Percentiles rank a stretch among this genome's conserved stretches.
Conservation (phyloP, 2,888 invertebrate species). For the Carcina quercana region DNA sequence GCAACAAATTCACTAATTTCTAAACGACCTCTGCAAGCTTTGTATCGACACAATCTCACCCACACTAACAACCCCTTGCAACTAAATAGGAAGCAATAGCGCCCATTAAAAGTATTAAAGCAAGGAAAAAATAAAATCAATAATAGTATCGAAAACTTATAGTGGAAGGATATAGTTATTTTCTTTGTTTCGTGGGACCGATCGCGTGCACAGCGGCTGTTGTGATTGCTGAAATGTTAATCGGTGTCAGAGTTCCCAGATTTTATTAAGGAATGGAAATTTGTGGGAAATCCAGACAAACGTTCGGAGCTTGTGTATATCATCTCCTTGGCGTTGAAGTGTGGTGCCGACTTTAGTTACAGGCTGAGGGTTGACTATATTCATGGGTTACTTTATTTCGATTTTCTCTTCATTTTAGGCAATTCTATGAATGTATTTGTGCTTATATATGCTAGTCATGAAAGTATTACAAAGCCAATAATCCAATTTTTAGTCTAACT, state of each 20-base stretch:
- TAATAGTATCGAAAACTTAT: constrained; percentile 44
- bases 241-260: constrained; percentile 48
- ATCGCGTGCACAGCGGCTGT: constrained; percentile 53
- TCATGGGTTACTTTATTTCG: no score
- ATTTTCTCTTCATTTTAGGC: no score
- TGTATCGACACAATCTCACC: background rate
- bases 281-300: constrained; percentile 29
- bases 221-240: constrained; percentile 65
- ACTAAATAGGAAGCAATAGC: constrained; percentile 47
- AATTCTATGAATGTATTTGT: no score
- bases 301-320: background rate
- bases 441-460: no score
- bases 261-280: constrained; percentile 48
- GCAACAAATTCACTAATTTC: no score
- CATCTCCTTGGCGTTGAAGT: no score
- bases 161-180: constrained; percentile 50
- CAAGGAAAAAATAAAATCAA: constrained; percentile 48
- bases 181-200: constrained; percentile 44
- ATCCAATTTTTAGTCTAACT: no score
- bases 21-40: no score
- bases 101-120: constrained; percentile 57
- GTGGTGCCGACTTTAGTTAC: no score
- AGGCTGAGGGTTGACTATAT: no score
- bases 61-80: constrained; percentile 22
- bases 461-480: no score